Conservation (phyloP, 2,797 vertebrate species). For the Oryzias sinensis region DNA sequence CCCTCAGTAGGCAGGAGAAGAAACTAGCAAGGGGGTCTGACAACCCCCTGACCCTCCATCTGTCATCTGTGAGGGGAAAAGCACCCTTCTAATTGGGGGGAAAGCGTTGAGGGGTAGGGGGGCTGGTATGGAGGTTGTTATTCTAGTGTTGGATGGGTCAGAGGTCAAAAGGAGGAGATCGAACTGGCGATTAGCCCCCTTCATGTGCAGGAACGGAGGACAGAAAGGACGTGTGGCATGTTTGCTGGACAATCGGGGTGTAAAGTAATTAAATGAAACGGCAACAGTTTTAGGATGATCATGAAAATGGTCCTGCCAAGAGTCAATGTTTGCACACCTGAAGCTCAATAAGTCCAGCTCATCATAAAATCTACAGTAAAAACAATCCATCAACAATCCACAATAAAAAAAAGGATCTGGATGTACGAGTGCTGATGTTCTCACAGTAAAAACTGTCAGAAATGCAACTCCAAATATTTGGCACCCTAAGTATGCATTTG, state of each 20-base stretch:
- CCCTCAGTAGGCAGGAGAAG: slow-evolving; percentile 45
- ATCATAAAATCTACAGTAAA: slow-evolving; percentile 2
- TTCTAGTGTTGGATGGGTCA: slow-evolving; percentile 73
- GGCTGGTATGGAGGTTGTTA: slow-evolving; percentile 68
- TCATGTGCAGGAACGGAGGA: slow-evolving; percentile 54
- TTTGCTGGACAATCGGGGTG: slow-evolving; percentile 47
- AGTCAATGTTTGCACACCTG: slow-evolving; percentile 23
- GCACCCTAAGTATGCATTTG: background rate
- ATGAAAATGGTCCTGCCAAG: slow-evolving; percentile 15
- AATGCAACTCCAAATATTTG: slow-evolving; percentile 3
- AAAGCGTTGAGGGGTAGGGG: slow-evolving; percentile 41
- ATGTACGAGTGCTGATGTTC: background rate
- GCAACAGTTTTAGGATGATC: slow-evolving; percentile 19
- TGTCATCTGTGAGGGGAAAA: slow-evolving; percentile 73
- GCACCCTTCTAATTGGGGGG: slow-evolving; percentile 71
- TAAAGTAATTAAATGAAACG: slow-evolving; percentile 54
- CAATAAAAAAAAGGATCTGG: background rate
- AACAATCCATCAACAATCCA: background rate
- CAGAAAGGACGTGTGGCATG: slow-evolving; percentile 14
- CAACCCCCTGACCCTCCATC: slow-evolving; percentile 75
- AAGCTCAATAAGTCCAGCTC: slow-evolving; percentile 13
- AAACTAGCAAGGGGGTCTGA: slow-evolving; percentile 70
- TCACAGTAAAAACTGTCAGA: background rate
- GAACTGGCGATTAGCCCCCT: slow-evolving; percentile 72
- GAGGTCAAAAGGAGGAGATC: slow-evolving; percentile 73